Evolutionary conservation across 2,113 vertebrate genomes (phyloP), one percentile per base, ranked within the genome.

Genomic region (Chunga burmeisteri): DNA sequence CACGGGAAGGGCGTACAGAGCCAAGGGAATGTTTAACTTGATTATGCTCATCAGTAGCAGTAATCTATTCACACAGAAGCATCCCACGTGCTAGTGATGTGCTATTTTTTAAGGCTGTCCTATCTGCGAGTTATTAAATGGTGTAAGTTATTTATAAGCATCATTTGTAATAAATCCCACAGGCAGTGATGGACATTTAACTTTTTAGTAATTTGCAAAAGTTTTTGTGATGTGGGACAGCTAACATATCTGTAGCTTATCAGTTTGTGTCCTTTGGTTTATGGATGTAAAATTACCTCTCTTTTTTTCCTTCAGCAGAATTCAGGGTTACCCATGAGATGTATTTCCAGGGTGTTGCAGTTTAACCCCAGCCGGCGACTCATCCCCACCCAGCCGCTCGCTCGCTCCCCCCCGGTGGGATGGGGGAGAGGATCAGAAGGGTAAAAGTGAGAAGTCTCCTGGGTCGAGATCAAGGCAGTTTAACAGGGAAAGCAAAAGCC

Each of bases 21-120:
- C 13, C 59, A 58, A 71, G 81, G 65, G 71, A 97, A 97, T 96
- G 19, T 94, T 97, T 97, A 96, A 97, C 94, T 86, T 94, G 87
- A 95, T 94, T 92, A 77, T 72, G 29, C 42, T 97, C 91, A 82
- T 94, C 94, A 93, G 62, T 38, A 81, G 86, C 61, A 65, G 56
- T 67, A 78, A 94, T 96, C 68, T 72, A n/a, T 92, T 86, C 92
- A 59, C 66, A 82, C 75, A 40, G 75, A 91, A 93, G 84, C 81
- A 77, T 40, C 81, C 29, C 30, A 47, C n/a, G 59, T 65, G 56
- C 17, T 62, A 40, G 75, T 19, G 26, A 55, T 36, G 74, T 56
- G 77, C 63, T 88, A 11, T 40, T 72, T 79, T 90, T 85, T 73
- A 83, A 86, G 63, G 42, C 75, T 88, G 36, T 72, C 65, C 65